Base-by-base conservation (phyloP, 2,797 vertebrate genomes). In the Sebastes elongatus region DNA sequence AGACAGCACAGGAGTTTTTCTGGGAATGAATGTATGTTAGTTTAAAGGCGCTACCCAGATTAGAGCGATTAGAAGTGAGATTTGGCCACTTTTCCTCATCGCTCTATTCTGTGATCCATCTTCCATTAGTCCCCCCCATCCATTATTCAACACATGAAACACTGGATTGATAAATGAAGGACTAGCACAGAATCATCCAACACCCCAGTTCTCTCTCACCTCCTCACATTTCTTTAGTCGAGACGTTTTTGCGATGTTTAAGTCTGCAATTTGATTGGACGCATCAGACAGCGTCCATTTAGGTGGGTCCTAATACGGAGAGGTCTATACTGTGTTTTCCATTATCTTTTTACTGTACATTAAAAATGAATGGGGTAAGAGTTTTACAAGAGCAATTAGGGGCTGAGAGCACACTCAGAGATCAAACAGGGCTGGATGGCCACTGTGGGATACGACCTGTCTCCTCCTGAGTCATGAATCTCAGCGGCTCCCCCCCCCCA, bases 271-370 rank as follows among this genome's bases (percentile, higher is more conserved):
- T 86, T 84, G 80, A 89, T 80, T 82, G 69, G 86, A 32, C 16
- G 57, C 2, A 53, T 56, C 74, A 69, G 87, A 70, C 80, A 2
- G 61, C 64, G 62, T 88, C 86, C 91, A 82, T 89, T 87, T 89
- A 86, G 88, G 66, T n/a, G 66, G 65, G 86, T 61, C 73, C 72
- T 71, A 57, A 80, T 75, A 78, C 20, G 10, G 71, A 57, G 20
- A 27, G 76, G 38, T 55, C 78, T 49, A 20, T 13, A 13, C 82
- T 27, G 88, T 76, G 85, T 84, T 88, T 87, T 94, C 94, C 94
- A 94, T 94, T 94, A 93, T 94, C 89, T 93, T 91, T 86, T 93
- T 92, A 95, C 95, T 92, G 93, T 93, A 93, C 89, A 95, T 96
- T 93, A 96, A 95, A 94, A 95, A 95, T 95, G 90, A 83, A 96